Evolutionary conservation across 1,140 invertebrate species (phyloP).

Genomic region (Plectrocnemia conspersa): DNA sequence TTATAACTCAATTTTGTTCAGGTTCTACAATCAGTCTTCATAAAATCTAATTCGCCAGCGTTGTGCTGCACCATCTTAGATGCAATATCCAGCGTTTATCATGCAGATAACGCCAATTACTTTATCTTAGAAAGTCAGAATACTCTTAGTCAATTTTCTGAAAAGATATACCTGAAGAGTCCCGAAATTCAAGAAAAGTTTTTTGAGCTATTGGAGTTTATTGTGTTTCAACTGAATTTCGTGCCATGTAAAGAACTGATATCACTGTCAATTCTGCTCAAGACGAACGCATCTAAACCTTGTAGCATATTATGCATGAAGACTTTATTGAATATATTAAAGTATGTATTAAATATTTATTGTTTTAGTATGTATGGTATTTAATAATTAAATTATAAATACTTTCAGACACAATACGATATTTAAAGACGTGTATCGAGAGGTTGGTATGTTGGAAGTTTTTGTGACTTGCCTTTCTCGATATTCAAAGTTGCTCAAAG

Average conservation of each 20-base stretch:
- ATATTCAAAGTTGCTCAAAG: slow-evolving; percentile 75
- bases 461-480: slow-evolving; percentile 89
- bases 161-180: slow-evolving; percentile 88
- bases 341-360: slow-evolving; percentile 48
- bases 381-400: slow-evolving; percentile 16
- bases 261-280: slow-evolving; percentile 87
- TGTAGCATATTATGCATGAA: slow-evolving; percentile 87
- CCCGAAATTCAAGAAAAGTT: slow-evolving; percentile 92
- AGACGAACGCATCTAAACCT: slow-evolving; percentile 70
- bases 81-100: slow-evolving; percentile 93
- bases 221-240: slow-evolving; percentile 96
- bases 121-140: slow-evolving; percentile 97
- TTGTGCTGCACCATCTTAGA: slow-evolving; percentile 89
- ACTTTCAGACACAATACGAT: slow-evolving; percentile 74
- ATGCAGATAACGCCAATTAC: slow-evolving; percentile 97
- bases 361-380: slow-evolving; percentile 4
- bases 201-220: slow-evolving; percentile 92
- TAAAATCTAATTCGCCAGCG: slow-evolving; percentile 79
- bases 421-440: slow-evolving; percentile 97
- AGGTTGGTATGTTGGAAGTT: slow-evolving; percentile 96
- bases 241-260: slow-evolving; percentile 99
- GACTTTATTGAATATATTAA: slow-evolving; percentile 81
- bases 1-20: slow-evolving; percentile 46
- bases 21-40: slow-evolving; percentile 89
- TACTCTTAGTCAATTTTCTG: slow-evolving; percentile 92